Evolutionary conservation across 2,113 vertebrate genomes (phyloP).

Genomic region (Platanista minor): DNA sequence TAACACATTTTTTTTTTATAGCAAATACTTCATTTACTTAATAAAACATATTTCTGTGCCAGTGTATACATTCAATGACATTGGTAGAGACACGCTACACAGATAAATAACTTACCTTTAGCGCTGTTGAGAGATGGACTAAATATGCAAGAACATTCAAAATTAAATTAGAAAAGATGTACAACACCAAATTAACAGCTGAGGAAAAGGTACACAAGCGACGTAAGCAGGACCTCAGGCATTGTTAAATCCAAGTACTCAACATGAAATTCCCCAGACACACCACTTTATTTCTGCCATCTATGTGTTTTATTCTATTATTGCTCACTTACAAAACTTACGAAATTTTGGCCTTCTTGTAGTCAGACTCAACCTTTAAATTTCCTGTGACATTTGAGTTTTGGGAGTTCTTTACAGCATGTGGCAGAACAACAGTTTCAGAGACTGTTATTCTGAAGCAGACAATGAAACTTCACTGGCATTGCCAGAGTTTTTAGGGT

Average conservation of each 20-base stretch:
- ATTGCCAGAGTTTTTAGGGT: not conserved
- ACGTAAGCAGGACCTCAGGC: not conserved
- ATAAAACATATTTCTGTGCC: constrained; percentile 32
- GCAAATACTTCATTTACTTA: constrained; percentile 38
- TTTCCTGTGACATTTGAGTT: constrained; percentile 39
- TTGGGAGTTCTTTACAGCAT: not conserved
- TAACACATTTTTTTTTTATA: constrained; percentile 9
- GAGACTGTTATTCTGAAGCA: not conserved
- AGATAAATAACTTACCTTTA: constrained; percentile 39
- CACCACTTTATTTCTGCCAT: not conserved
- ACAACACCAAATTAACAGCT: constrained; percentile 16
- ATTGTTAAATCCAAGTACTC: not conserved
- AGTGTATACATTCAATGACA: constrained; percentile 17
- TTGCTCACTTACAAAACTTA: constrained; percentile 6
- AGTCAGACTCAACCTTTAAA: not conserved
- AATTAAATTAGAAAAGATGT: constrained; percentile 57
- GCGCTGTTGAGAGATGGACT: constrained; percentile 28
- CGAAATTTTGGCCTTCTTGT: not conserved
- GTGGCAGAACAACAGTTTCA: not conserved
- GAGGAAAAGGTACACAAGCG: constrained; percentile 20
- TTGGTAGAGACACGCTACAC: not conserved
- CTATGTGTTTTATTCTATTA: not conserved
- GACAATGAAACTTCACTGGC: not conserved
- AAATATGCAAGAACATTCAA: constrained; percentile 48
- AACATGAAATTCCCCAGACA: not conserved